Base-by-base conservation (phyloP, 2,797 vertebrate genomes). In the Heteromormyrus szaboi region DNA sequence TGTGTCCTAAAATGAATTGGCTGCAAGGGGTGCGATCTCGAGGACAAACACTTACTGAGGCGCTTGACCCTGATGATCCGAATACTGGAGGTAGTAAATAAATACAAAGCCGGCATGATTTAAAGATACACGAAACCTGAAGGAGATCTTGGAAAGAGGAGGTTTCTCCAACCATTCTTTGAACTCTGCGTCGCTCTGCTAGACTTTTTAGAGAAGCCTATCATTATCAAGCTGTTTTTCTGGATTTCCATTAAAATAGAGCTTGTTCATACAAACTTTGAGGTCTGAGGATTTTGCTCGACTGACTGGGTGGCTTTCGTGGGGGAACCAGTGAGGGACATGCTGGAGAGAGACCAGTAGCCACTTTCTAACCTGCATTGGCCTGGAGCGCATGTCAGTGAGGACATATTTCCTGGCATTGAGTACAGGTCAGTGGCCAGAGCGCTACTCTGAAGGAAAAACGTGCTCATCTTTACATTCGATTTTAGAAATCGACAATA, bases 331-430 rank as follows among this genome's bases (percentile, higher is more conserved):
- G 92, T 90, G 87, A 89, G 92, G 93, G 91, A 93, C 91, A 83
- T 89, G 79, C 91, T 94, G 93, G 93, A 92, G 90, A 90, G 46
- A 2, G 92, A 93, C 93, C 92, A 93, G 91, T 90, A 72, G 90
- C 90, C 91, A 89, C 90, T 92, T 89, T 90, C 91, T 95, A 95
- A 99, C 97, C 96, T 97, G 96, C 95, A 95, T 97, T 93, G 97
- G 97, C 90, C 94, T 90, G 53, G 96, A 95, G 92, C 94, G 95
- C 96, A 96, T 96, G 93, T 94, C 95, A 93, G 95, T 98, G 93
- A 97, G 94, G 91, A 97, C 96, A 93, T 97, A 95, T 91, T 97
- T 98, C 93, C 96, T 96, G 91, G 96, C 96, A 92, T 94, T 0
- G 95, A 96, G 91, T 97, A 96, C 90, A 95, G 95, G 94, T 97